Percentiles rank a stretch among this genome's conserved stretches.
Evolutionary conservation across 2,113 vertebrate species (phyloP).

Genomic region (Triplophysa tibetana): DNA sequence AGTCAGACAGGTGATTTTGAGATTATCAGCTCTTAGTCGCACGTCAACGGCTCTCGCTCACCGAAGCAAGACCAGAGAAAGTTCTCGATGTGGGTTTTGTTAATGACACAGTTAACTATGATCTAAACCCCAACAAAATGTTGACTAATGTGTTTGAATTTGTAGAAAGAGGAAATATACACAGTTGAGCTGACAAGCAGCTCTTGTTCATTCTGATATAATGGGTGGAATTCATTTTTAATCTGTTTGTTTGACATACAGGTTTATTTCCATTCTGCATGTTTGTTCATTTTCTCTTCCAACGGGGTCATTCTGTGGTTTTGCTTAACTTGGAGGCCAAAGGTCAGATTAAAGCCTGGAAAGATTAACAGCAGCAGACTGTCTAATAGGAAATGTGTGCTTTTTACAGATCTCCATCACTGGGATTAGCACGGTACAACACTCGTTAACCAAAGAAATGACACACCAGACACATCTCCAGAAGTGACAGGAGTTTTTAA

Average conservation of each 20-base stretch:
- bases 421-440: not conserved
- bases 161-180: not conserved
- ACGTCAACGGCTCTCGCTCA: not conserved
- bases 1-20: constrained; percentile 11
- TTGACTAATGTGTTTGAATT: not conserved
- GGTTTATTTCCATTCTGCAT: not conserved
- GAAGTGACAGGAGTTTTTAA: not conserved
- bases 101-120: not conserved
- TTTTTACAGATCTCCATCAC: not conserved
- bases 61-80: not conserved
- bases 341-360: constrained; percentile 40
- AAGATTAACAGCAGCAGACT: constrained; percentile 23
- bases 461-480: too few species aligned
- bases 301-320: constrained; percentile 15
- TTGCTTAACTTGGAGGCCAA: constrained; percentile 3
- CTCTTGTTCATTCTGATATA: constrained; percentile 5
- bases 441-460: not conserved
- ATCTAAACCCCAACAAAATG: not conserved
- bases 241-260: not conserved
- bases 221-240: not conserved
- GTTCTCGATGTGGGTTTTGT: too few species aligned
- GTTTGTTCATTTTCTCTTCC: not conserved
- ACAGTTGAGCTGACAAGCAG: not conserved
- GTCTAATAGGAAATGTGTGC: constrained; percentile 20
- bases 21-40: constrained; percentile 5